These are phyloP conservation scores for Eleutherodactylus coqui DNA, from an alignment of 2,797 vertebrate species.

Conservation along the genomic window DNA sequence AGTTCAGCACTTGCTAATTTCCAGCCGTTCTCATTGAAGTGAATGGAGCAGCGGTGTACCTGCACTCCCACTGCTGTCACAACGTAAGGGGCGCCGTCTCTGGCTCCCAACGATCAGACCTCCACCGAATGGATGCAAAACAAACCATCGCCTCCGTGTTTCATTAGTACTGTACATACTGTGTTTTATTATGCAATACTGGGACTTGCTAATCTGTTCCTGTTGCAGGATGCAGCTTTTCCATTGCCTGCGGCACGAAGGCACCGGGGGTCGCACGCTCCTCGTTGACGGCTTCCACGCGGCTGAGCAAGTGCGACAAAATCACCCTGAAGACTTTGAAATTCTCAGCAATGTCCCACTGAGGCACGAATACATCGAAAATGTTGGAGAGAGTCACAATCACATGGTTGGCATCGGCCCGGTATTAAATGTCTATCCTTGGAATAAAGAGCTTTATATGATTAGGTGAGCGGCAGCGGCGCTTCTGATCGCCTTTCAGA, in stretches of 20 bases:
- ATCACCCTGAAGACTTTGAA: constrained; percentile 80
- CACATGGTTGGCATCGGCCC: constrained; percentile 89
- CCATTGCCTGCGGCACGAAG: constrained; percentile 91
- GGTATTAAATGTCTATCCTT: constrained; percentile 86
- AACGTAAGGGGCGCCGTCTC: too few relatives aligned
- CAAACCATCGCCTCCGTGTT: too few relatives aligned
- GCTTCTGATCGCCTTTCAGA: background rate
- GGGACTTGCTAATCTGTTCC: background rate
- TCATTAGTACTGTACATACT: too few relatives aligned
- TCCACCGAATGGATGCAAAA: too few relatives aligned
- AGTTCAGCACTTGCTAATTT: too few relatives aligned
- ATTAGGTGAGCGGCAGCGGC: constrained; percentile 78
- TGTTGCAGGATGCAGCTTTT: constrained; percentile 89
- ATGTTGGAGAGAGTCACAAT: constrained; percentile 77
- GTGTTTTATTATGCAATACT: background rate
- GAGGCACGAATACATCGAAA: constrained; percentile 89
- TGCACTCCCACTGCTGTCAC: too few relatives aligned
- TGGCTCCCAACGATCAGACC: too few relatives aligned
- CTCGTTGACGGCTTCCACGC: constrained; percentile 92
- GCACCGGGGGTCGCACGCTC: constrained; percentile 87
- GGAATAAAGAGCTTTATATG: constrained; percentile 93
- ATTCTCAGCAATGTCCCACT: constrained; percentile 84
- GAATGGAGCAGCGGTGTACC: too few relatives aligned
- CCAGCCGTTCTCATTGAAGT: too few relatives aligned
- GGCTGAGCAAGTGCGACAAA: constrained; percentile 79